phyloP scores from a whole-genome alignment of 1,140 invertebrate species.

The Pseudomyrmex concolor region DNA sequence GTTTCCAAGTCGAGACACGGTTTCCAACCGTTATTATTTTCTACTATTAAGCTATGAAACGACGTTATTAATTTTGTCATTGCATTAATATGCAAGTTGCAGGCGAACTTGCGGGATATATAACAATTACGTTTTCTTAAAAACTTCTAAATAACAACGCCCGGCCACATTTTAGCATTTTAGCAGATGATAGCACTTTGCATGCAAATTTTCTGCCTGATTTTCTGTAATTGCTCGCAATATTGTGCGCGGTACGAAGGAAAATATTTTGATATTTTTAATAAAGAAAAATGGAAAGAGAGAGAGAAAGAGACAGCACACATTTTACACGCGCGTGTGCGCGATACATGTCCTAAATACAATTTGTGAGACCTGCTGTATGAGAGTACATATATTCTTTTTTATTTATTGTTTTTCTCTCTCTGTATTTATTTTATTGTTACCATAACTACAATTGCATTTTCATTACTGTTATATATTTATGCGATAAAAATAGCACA shows the following conservation, averaged over 20 bases:
- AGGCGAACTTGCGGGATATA: conserved; percentile 45
- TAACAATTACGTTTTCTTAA: conserved; percentile 40
- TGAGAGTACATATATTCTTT: conserved; percentile 6
- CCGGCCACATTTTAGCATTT: conserved; percentile 25
- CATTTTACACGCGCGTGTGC: too few species aligned
- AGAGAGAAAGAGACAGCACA: conserved; percentile 5
- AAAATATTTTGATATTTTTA: conserved; percentile 37
- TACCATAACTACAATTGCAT: not conserved
- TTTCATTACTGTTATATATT: conserved; percentile 1
- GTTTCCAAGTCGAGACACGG: conserved; percentile 64
- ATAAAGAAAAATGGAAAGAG: too few species aligned
- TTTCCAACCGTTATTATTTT: conserved; percentile 52
- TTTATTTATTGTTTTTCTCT: not conserved
- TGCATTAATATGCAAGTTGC: conserved; percentile 34
- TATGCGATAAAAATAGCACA: not conserved
- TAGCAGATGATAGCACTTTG: conserved; percentile 41
- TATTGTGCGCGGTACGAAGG: not conserved
- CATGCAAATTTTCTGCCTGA: conserved; percentile 36
- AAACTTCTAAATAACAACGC: conserved; percentile 38
- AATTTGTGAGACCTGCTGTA: not conserved
- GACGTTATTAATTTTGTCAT: conserved; percentile 63
- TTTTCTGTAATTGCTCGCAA: conserved; percentile 37
- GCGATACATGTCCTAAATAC: not conserved
- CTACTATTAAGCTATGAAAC: conserved; percentile 53
- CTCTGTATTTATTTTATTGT: not conserved